A percentile compares a stretch with the other conserved stretches of the same genome.
Conservation (phyloP, 2,888 invertebrate genomes). For the Megastigmus dorsalis region DNA sequence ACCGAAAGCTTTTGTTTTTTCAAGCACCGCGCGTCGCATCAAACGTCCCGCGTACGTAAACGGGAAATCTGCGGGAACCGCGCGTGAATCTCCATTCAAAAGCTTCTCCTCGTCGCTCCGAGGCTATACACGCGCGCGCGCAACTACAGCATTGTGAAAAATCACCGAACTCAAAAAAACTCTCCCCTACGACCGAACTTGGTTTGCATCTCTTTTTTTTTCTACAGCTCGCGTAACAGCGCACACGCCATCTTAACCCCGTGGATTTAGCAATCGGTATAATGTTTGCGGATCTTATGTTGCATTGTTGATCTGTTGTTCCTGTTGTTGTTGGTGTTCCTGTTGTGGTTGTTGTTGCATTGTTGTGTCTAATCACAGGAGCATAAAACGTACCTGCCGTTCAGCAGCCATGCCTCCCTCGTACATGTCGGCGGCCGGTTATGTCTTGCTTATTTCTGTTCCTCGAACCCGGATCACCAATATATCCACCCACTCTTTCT, state of each 20-base stretch:
- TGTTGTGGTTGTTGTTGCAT: neutral
- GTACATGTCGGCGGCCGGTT: slow-evolving; percentile 67
- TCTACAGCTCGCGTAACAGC: no score
- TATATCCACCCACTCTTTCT: neutral
- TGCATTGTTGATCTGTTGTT: neutral
- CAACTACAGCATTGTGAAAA: no score
- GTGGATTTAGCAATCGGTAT: neutral
- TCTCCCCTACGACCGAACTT: no score
- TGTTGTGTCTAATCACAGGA: neutral
- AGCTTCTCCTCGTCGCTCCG: no score
- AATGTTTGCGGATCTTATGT: no score
- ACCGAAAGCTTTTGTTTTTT: neutral
- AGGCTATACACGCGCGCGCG: no score
- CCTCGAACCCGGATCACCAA: neutral
- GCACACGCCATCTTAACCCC: neutral
- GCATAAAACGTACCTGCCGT: slow-evolving; percentile 67
- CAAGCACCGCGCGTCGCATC: no score
- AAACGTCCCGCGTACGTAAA: no score
- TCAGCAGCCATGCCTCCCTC: slow-evolving; percentile 71
- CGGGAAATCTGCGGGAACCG: no score
- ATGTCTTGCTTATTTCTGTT: neutral
- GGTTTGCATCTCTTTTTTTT: neutral
- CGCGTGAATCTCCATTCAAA: no score
- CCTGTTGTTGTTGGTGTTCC: neutral
- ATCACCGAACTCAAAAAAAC: no score